phyloP scores from a whole-genome alignment of 2,888 invertebrate genomes.

The Clivina fossor region DNA sequence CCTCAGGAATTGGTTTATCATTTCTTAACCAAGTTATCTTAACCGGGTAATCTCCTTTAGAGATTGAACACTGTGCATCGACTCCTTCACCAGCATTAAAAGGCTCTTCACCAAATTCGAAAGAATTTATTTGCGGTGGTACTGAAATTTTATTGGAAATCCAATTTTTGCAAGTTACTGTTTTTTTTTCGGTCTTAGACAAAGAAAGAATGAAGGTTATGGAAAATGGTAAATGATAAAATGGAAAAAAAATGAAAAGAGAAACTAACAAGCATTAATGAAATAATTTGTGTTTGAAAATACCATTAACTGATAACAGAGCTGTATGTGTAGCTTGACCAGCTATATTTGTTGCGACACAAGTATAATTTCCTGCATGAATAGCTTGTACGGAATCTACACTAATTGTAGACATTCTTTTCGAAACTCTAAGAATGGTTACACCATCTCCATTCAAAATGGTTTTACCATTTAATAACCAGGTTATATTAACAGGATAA shows the following conservation, averaged over 20 bases:
- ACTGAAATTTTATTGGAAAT: conserved; percentile 41
- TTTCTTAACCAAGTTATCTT: conserved; percentile 71
- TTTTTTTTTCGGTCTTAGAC: background rate
- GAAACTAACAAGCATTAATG: no score
- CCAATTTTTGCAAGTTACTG: conserved; percentile 17
- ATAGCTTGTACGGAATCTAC: conserved; percentile 64
- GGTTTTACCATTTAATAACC: conserved; percentile 70
- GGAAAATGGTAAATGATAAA: background rate
- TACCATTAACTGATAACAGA: conserved; percentile 70
- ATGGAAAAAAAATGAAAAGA: background rate
- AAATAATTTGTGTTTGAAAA: no score
- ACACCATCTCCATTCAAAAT: conserved; percentile 61
- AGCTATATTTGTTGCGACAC: conserved; percentile 67
- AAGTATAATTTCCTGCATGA: conserved; percentile 72
- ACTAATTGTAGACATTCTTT: conserved; percentile 58
- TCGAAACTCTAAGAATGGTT: conserved; percentile 54
- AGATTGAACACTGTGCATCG: conserved; percentile 66
- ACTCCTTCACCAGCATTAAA: conserved; percentile 65
- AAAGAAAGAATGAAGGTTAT: background rate
- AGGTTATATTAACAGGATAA: conserved; percentile 69
- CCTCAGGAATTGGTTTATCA: conserved; percentile 61
- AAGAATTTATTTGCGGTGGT: conserved; percentile 51
- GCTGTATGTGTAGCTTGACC: conserved; percentile 65
- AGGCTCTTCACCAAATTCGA: conserved; percentile 42
- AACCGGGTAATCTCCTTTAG: conserved; percentile 72